These are phyloP conservation scores for Thymelicus acteon DNA, from an alignment of 2,888 invertebrate genomes.

Conservation along the genomic window DNA sequence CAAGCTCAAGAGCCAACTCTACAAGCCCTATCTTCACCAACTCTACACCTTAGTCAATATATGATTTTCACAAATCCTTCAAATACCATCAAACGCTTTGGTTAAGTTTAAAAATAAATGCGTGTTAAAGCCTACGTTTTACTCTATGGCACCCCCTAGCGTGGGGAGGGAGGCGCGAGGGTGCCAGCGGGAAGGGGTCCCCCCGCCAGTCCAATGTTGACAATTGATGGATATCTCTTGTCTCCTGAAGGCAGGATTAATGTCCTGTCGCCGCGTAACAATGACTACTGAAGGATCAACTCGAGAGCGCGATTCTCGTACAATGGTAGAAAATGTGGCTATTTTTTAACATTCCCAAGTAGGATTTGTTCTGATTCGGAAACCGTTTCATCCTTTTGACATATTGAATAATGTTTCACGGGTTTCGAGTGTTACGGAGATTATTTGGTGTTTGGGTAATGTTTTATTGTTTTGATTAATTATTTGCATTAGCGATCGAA, in stretches of 20 bases:
- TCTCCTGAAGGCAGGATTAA: constrained; percentile 83
- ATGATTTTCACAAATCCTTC: no score
- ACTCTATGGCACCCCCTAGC: constrained; percentile 67
- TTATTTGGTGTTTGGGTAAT: neutral
- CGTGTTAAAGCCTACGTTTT: constrained; percentile 35
- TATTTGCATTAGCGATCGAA: no score
- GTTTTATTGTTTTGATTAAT: neutral
- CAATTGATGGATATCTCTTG: constrained; percentile 84
- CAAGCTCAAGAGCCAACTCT: no score
- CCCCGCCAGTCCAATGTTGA: constrained; percentile 80
- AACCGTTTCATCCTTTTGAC: constrained; percentile 20
- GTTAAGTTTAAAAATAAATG: no score
- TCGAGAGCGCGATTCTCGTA: constrained; percentile 52
- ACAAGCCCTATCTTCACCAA: no score
- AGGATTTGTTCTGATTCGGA: constrained; percentile 31
- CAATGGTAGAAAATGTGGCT: constrained; percentile 34
- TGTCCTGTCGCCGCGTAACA: constrained; percentile 69
- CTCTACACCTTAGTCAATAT: no score
- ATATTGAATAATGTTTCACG: constrained; percentile 22
- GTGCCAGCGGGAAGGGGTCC: constrained; percentile 56
- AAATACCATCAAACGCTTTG: no score
- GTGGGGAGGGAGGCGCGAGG: constrained; percentile 61
- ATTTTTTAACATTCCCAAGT: constrained; percentile 35
- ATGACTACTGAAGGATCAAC: constrained; percentile 73
- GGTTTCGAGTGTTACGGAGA: neutral